Evolutionary conservation across 2,797 vertebrate species (phyloP), one percentile per base, ranked within the genome.

Genomic region (Simalia tracyae): DNA sequence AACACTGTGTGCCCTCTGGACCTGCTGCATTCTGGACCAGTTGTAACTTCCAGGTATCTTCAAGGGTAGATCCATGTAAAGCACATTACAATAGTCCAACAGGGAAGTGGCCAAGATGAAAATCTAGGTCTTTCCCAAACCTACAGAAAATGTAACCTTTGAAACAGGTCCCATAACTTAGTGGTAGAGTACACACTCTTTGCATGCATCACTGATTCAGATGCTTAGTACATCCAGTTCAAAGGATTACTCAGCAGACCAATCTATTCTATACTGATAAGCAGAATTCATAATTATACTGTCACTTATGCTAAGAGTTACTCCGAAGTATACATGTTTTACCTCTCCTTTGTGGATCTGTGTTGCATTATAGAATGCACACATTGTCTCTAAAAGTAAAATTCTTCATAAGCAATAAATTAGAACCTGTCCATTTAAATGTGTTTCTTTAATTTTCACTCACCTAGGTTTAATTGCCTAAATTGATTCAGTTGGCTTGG

Each of bases 221-320:
- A 46, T 42, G 14, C 14, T 81, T 54, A 84, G 24, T 66, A 66
- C 28, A 66, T 28, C 28, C 10, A 66, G 26, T n/a, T 66, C 10
- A 66, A 66, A 26, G 10, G 11, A 15, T 31, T 31, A 68, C 12
- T 66, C 68, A 91, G 81, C 54, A 15, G 2, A n/a, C 36, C 89
- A 60, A 36, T 46, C 1, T 28, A 9, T 11, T 89, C 54, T 64
- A 17, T 90, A 89, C 86, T 93, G 93, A 93, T 60, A 90, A 93
- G 84, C 72, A 63, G 7, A 81, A 87, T 68, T 68, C 14, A 68
- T 68, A 68, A 15, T 31, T 31, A 68, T 92, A 92, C 89, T 28
- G 88, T 93, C 94, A 89, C 4, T 93, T 92, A 64, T 90, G 94
- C 46, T n/a, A n/a, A 14, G 46, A 56, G 12, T 0, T 54, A 28